Conservation (phyloP, 1,140 invertebrate species). For the Bilobella aurantiaca region DNA sequence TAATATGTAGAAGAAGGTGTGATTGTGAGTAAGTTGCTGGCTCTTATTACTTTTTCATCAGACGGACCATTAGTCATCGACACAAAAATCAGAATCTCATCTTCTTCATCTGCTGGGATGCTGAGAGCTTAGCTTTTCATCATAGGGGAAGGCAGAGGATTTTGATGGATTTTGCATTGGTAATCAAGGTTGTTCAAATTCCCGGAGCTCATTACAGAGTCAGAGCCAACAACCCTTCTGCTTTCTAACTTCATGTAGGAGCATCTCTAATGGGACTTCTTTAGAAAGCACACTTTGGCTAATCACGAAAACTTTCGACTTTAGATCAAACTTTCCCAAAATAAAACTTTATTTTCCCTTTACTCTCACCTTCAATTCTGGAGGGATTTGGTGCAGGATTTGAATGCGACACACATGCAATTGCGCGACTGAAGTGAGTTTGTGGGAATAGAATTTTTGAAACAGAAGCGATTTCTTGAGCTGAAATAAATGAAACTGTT, state of each 20-base stretch:
- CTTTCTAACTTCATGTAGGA: conserved; percentile 2
- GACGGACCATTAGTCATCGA: neutral
- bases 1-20: conserved; percentile 1
- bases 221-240: conserved; percentile 18
- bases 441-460: too few species aligned
- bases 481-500: neutral
- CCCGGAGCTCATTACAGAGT: conserved; percentile 29
- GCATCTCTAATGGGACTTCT: conserved; percentile 22
- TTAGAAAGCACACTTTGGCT: too few species aligned
- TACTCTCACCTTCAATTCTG: too few species aligned
- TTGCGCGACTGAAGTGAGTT: too few species aligned
- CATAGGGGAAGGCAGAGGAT: neutral
- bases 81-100: too few species aligned
- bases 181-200: conserved; percentile 32
- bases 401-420: too few species aligned
- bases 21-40: neutral
- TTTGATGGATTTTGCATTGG: conserved; percentile 28
- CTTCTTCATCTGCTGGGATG: neutral
- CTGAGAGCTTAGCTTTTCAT: neutral
- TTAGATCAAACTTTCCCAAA: too few species aligned
- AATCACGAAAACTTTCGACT: too few species aligned
- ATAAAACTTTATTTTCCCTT: too few species aligned
- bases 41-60: conserved; percentile 9
- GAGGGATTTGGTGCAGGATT: too few species aligned
- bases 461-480: too few species aligned